Conservation (phyloP, 2,888 invertebrate species). For the Fissipunctia ypsillon region DNA sequence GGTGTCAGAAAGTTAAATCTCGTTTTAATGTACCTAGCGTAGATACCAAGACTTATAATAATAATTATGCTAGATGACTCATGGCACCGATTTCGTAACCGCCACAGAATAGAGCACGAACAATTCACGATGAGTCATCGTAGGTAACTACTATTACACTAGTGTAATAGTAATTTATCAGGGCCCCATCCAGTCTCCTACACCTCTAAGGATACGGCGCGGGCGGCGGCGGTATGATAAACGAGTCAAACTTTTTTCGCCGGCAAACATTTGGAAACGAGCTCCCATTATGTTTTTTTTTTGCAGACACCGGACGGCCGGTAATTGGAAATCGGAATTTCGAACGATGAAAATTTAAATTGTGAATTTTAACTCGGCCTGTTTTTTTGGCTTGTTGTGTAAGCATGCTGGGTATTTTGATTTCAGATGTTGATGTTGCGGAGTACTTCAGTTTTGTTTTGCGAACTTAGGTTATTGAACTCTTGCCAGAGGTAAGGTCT, state of each 20-base stretch:
- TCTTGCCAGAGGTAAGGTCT: not conserved
- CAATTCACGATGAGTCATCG: constrained; percentile 25
- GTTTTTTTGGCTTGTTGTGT: constrained; percentile 35
- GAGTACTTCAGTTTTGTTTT: constrained; percentile 4
- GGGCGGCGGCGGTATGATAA: constrained; percentile 54
- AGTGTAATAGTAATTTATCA: not conserved
- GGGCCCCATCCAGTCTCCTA: constrained; percentile 37
- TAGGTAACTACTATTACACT: too few species aligned
- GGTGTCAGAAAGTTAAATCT: not conserved
- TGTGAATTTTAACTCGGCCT: constrained; percentile 41
- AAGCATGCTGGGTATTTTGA: constrained; percentile 11
- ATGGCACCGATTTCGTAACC: constrained; percentile 7
- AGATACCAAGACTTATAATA: not conserved
- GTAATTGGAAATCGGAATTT: constrained; percentile 66
- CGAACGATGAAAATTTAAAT: constrained; percentile 60
- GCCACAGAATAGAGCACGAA: not conserved
- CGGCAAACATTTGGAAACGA: constrained; percentile 57
- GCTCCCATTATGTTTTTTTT: constrained; percentile 60
- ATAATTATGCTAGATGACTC: constrained; percentile 25
- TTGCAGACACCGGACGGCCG: constrained; percentile 45
- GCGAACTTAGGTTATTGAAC: not conserved
- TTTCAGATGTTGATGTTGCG: constrained; percentile 4
- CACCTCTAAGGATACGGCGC: constrained; percentile 17
- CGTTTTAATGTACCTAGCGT: not conserved
- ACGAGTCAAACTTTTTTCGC: constrained; percentile 63